phyloP scores from a whole-genome alignment of 2,797 vertebrate genomes.

The Alfaro cultratus region DNA sequence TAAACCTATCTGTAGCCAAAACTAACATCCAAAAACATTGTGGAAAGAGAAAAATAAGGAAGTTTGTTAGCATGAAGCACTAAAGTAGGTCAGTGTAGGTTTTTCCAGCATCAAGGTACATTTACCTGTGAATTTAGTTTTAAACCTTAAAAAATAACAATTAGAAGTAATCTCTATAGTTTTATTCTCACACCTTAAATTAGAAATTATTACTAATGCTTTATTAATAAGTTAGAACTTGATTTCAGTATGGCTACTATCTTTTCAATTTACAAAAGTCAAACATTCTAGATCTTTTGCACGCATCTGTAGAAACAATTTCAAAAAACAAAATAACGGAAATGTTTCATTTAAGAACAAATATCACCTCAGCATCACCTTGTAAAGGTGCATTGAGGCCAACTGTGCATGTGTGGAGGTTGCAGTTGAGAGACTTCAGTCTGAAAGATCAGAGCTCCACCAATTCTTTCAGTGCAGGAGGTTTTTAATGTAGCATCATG shows the following conservation, averaged over 20 bases:
- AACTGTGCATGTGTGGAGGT: constrained; percentile 45
- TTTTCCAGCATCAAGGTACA: constrained; percentile 15
- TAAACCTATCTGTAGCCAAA: constrained; percentile 1
- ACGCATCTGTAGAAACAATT: constrained; percentile 52
- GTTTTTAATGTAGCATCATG: constrained; percentile 57
- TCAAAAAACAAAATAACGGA: constrained; percentile 29
- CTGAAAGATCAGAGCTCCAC: constrained; percentile 37
- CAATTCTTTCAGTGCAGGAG: constrained; percentile 33
- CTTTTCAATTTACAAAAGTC: constrained; percentile 39
- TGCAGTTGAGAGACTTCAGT: constrained; percentile 62
- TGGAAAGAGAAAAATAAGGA: constrained; percentile 12
- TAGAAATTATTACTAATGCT: constrained; percentile 43
- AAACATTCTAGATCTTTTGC: constrained; percentile 40
- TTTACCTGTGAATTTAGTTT: constrained; percentile 36
- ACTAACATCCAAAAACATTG: neutral
- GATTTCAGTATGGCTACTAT: constrained; percentile 57
- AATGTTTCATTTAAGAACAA: constrained; percentile 44
- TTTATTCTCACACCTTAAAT: constrained; percentile 35
- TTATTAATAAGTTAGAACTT: constrained; percentile 44
- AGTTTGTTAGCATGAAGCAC: constrained; percentile 4
- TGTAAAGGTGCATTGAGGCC: constrained; percentile 42
- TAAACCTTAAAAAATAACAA: constrained; percentile 7
- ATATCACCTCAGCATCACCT: constrained; percentile 44
- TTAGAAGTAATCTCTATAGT: neutral
- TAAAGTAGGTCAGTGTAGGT: constrained; percentile 8